Percentiles rank a stretch among this genome's conserved stretches.
Evolutionary conservation across 2,797 vertebrate genomes (phyloP).

Genomic region (Phataginus tricuspis): DNA sequence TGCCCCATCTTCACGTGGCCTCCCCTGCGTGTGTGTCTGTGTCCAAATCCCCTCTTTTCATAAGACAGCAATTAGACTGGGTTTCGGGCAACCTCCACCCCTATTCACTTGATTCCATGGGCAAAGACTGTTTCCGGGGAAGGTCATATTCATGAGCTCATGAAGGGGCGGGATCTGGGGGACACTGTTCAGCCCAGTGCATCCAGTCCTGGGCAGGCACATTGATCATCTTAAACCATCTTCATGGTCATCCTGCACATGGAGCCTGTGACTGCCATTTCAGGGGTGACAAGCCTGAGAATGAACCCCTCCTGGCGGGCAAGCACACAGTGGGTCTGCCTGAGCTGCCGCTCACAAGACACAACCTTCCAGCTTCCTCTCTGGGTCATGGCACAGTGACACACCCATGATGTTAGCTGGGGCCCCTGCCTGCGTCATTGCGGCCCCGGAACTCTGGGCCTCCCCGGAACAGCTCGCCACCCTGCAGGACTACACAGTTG

Average conservation of each 20-base stretch:
- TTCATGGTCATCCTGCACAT: rapidly evolving
- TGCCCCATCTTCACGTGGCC: not conserved
- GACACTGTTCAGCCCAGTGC: not conserved
- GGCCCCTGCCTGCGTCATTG: rapidly evolving
- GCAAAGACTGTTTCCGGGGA: not conserved
- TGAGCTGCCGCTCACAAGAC: not conserved
- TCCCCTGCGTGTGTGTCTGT: not conserved
- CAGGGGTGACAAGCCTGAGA: rapidly evolving
- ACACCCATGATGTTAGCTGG: not conserved
- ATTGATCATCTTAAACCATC: not conserved
- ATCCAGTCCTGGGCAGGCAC: too few relatives aligned
- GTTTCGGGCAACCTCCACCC: not conserved
- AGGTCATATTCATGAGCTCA: not conserved
- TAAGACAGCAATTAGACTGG: not conserved
- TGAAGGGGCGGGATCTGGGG: rapidly evolving
- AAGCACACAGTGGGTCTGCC: rapidly evolving
- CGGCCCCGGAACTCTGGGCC: not conserved
- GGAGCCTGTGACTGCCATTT: rapidly evolving
- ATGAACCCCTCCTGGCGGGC: rapidly evolving
- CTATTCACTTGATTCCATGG: not conserved
- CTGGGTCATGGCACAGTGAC: not conserved
- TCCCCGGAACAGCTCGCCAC: too few relatives aligned
- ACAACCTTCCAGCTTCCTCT: rapidly evolving
- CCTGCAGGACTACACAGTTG: not conserved
- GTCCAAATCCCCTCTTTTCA: not conserved